Conservation (phyloP, 2,113 vertebrate genomes). For the Argyrosomus japonicus region DNA sequence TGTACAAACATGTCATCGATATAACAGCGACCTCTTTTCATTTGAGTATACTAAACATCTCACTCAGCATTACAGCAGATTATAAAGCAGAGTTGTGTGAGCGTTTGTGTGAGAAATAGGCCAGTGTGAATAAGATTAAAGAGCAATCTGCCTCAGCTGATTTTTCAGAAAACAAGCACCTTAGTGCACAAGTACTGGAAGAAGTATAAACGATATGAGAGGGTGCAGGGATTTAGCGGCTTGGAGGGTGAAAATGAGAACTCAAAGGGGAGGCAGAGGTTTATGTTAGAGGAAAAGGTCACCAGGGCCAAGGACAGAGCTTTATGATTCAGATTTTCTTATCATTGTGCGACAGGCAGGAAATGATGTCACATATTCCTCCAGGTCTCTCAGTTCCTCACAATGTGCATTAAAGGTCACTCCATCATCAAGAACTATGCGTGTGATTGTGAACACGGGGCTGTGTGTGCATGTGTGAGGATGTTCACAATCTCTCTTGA, state of each 20-base stretch:
- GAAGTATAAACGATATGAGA: constrained; percentile 47
- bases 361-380: constrained; percentile 58
- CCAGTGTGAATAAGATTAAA: constrained; percentile 65
- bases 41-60: constrained; percentile 28
- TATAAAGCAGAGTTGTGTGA: constrained; percentile 37
- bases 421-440: neutral
- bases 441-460: neutral
- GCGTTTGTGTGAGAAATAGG: constrained; percentile 45
- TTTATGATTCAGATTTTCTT: constrained; percentile 47
- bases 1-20: neutral
- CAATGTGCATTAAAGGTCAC: constrained; percentile 58
- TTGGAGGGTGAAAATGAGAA: neutral
- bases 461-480: neutral
- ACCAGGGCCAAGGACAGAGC: neutral
- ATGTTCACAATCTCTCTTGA: constrained; percentile 2
- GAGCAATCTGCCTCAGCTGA: constrained; percentile 69
- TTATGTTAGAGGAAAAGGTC: constrained; percentile 39
- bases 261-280: neutral
- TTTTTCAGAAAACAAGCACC: constrained; percentile 56
- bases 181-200: constrained; percentile 4
- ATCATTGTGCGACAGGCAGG: constrained; percentile 53
- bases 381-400: neutral
- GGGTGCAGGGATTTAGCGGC: constrained; percentile 37
- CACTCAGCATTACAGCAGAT: constrained; percentile 42
- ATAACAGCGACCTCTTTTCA: constrained; percentile 1